Evolutionary conservation across 2,113 vertebrate species (phyloP).

Genomic region (Mormyrus lacerda): DNA sequence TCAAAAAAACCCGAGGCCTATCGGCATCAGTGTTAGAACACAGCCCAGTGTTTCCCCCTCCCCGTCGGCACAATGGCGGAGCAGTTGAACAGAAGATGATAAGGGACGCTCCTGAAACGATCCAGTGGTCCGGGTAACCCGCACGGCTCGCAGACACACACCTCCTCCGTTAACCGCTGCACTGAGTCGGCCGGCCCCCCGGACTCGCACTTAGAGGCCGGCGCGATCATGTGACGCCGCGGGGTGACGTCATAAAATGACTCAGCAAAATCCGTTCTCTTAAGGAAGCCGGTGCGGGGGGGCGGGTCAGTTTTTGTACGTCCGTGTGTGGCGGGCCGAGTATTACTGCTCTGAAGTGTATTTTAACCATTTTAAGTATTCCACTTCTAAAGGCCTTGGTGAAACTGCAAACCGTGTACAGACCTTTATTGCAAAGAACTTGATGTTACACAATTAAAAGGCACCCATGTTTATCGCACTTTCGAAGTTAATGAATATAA

Average conservation of each 20-base stretch:
- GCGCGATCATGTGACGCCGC: constrained; percentile 41
- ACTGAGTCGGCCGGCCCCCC: neutral
- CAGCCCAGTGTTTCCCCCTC: neutral
- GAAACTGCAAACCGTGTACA: neutral
- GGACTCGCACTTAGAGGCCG: neutral
- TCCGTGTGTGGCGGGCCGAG: neutral
- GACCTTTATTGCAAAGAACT: neutral
- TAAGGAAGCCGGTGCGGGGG: neutral
- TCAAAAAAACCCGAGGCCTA: neutral
- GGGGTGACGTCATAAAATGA: constrained; percentile 53
- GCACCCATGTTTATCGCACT: neutral
- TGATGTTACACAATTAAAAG: neutral
- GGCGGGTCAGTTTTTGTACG: neutral
- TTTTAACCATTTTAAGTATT: too few species aligned
- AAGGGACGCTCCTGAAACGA: neutral
- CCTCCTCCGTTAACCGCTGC: neutral
- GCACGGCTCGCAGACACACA: neutral
- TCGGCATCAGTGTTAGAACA: neutral
- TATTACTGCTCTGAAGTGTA: neutral
- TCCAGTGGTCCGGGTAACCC: neutral
- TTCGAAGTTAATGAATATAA: neutral
- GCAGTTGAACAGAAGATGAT: neutral
- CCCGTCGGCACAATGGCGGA: neutral
- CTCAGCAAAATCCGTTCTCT: constrained; percentile 57
- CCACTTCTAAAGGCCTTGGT: too few species aligned